Evolutionary conservation across 1,140 invertebrate species (phyloP).

Genomic region (Bursaphelenchus mucronatus): DNA sequence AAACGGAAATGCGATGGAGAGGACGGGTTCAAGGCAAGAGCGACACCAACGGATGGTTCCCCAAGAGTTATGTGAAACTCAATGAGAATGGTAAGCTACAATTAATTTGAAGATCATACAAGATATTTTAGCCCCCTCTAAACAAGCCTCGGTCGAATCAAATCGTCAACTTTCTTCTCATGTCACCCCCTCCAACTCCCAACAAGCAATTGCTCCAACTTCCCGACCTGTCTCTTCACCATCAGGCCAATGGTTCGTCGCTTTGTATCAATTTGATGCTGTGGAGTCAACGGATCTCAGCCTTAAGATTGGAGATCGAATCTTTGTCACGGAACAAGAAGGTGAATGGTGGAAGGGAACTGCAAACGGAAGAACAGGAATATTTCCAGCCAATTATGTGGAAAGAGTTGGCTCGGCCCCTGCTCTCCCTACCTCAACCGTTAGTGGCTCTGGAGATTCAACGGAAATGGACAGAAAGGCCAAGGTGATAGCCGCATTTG

Average conservation of each 20-base stretch:
- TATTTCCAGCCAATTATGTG: slow-evolving; percentile 75
- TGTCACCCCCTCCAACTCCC: background rate
- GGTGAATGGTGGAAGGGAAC: slow-evolving; percentile 97
- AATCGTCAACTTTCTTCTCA: background rate
- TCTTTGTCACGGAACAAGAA: slow-evolving; percentile 79
- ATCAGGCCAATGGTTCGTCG: slow-evolving; percentile 52
- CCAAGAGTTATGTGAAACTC: slow-evolving; percentile 70
- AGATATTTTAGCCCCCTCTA: background rate
- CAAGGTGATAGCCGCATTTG: slow-evolving; percentile 45
- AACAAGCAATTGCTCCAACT: background rate
- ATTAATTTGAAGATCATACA: slow-evolving; percentile 10
- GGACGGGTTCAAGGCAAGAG: slow-evolving; percentile 64
- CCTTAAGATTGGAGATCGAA: slow-evolving; percentile 83
- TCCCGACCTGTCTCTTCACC: slow-evolving; percentile 18
- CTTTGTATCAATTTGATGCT: slow-evolving; percentile 69
- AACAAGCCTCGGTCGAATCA: background rate
- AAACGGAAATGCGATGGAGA: slow-evolving; percentile 72
- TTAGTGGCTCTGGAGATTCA: slow-evolving; percentile 40
- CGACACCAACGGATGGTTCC: slow-evolving; percentile 69
- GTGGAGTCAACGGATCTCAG: slow-evolving; percentile 81
- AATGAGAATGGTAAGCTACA: slow-evolving; percentile 3
- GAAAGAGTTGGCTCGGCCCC: slow-evolving; percentile 56
- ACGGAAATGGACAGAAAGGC: slow-evolving; percentile 30
- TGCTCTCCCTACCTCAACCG: background rate
- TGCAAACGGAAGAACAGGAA: slow-evolving; percentile 76